A percentile compares a stretch with the other conserved stretches of the same genome.
phyloP scores from a whole-genome alignment of 2,888 invertebrate genomes.

The Mythimna lalbum region DNA sequence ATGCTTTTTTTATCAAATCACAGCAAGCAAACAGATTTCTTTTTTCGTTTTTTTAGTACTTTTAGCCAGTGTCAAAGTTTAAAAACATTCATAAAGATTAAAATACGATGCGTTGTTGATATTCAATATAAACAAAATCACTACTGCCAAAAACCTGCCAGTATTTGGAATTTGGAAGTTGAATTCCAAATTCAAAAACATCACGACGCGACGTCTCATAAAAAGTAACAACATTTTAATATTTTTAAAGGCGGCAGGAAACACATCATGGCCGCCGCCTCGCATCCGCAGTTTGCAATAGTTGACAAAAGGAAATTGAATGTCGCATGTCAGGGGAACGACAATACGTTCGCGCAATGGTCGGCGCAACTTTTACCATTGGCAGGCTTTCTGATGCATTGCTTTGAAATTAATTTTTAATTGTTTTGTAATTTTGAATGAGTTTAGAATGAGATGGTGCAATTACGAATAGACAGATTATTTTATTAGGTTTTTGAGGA shows the following conservation, averaged over 20 bases:
- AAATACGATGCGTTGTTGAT: too few species aligned
- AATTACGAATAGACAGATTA: background rate
- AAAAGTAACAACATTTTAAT: slow-evolving; percentile 46
- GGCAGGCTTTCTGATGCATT: slow-evolving; percentile 30
- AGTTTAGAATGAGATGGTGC: background rate
- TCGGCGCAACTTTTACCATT: slow-evolving; percentile 42
- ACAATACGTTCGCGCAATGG: slow-evolving; percentile 46
- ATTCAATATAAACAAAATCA: background rate
- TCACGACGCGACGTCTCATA: slow-evolving; percentile 4
- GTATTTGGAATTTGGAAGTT: background rate
- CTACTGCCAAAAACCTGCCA: background rate
- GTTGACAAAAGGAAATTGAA: slow-evolving; percentile 76
- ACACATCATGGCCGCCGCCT: slow-evolving; percentile 36
- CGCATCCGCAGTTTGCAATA: slow-evolving; percentile 53
- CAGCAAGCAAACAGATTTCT: too few species aligned
- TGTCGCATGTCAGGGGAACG: slow-evolving; percentile 61
- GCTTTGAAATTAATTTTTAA: slow-evolving; percentile 26
- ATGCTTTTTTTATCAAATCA: background rate
- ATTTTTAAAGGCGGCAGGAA: slow-evolving; percentile 55
- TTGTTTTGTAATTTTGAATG: slow-evolving; percentile 11
- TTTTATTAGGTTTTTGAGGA: too few species aligned
- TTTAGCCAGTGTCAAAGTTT: too few species aligned
- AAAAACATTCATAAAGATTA: too few species aligned
- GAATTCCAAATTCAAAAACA: slow-evolving; percentile 8
- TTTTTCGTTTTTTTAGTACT: too few species aligned